Conservation (phyloP, 2,888 invertebrate species). For the Drosophila greeni region DNA sequence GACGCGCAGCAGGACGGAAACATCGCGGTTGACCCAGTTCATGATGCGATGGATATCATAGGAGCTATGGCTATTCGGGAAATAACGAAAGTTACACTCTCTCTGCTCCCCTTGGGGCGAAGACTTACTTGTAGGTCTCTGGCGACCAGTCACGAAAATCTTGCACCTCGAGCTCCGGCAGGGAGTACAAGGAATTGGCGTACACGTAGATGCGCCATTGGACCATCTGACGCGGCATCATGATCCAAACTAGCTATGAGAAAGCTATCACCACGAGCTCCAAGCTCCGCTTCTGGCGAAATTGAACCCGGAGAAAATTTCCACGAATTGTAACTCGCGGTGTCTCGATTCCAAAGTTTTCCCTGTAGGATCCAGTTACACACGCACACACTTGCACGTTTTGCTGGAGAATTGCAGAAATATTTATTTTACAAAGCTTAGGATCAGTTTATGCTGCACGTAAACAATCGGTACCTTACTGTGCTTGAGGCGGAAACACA, state of each 20-base stretch:
- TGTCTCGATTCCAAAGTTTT: neutral
- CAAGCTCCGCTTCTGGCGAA: neutral
- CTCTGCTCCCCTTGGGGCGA: too few relatives aligned
- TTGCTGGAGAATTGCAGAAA: neutral
- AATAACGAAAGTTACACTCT: neutral
- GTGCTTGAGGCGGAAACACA: neutral
- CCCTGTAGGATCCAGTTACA: neutral
- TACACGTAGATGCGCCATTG: constrained; percentile 85
- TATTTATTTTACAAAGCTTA: neutral
- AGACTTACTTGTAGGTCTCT: constrained; percentile 83
- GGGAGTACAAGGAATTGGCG: constrained; percentile 86
- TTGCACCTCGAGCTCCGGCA: constrained; percentile 84
- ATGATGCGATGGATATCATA: constrained; percentile 88
- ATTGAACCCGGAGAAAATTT: neutral
- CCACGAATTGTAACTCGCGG: neutral
- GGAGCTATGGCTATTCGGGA: constrained; percentile 83
- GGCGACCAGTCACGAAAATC: constrained; percentile 86
- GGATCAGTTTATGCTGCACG: neutral
- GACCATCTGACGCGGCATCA: constrained; percentile 45
- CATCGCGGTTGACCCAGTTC: constrained; percentile 92
- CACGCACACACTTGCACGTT: neutral
- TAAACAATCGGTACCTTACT: constrained; percentile 2
- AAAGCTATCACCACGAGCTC: neutral
- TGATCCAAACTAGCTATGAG: neutral
- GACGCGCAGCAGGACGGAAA: constrained; percentile 83